Conservation (phyloP, 2,113 vertebrate species). For the Anolis carolinensis region DNA sequence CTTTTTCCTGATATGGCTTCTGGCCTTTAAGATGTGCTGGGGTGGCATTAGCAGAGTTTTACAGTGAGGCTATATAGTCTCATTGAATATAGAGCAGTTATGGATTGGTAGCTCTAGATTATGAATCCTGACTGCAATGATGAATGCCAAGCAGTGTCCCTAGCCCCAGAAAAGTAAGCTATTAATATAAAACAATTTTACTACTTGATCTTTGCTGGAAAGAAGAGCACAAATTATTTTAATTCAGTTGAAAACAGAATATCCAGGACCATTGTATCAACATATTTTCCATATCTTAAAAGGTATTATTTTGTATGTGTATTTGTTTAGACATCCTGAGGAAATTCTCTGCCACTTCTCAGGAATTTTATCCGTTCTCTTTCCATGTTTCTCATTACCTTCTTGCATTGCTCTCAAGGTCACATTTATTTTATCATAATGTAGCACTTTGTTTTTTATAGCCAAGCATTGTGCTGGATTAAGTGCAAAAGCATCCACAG, state of each 20-base stretch:
- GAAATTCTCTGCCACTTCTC: not conserved
- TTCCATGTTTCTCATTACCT: constrained; percentile 34
- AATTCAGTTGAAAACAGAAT: not conserved
- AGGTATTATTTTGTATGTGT: not conserved
- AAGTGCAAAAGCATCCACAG: constrained; percentile 48
- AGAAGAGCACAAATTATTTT: not conserved
- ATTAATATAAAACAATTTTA: not conserved
- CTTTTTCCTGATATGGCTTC: too few relatives aligned
- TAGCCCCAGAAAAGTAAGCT: not conserved
- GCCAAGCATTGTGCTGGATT: constrained; percentile 51
- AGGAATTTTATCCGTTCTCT: constrained; percentile 11
- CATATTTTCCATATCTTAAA: not conserved
- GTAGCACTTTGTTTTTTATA: constrained; percentile 39
- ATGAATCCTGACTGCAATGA: too few relatives aligned
- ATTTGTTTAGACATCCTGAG: constrained; percentile 5
- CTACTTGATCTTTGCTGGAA: not conserved
- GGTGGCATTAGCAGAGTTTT: too few relatives aligned
- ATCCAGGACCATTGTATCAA: not conserved
- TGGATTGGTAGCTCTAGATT: too few relatives aligned
- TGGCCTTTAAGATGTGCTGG: too few relatives aligned
- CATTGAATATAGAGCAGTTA: too few relatives aligned
- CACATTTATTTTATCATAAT: constrained; percentile 56
- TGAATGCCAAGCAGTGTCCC: not conserved
- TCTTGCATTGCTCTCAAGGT: constrained; percentile 44
- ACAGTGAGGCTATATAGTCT: too few relatives aligned